Base-by-base conservation (phyloP, 2,113 vertebrate genomes). In the Notothenia coriiceps region DNA sequence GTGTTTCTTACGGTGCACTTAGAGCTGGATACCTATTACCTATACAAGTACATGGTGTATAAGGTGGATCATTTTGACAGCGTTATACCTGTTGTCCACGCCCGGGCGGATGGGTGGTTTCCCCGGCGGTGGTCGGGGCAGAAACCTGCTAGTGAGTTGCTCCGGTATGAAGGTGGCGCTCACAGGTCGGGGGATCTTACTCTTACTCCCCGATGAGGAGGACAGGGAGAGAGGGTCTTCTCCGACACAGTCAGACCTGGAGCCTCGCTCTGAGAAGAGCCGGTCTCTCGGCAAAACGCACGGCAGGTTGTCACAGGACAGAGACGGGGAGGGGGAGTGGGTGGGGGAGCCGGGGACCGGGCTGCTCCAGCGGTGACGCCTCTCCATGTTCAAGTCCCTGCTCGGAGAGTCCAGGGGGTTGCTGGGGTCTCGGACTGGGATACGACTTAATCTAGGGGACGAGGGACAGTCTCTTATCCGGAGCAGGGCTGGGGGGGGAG, bases 181-280 rank as follows among this genome's bases (percentile, higher is more conserved):
- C 47, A 99, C 95, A 5, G 97, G 98, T 77, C 98, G 96, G 46
- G 98, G 98, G 87, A 99, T 99, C 92, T 97, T 99, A 93, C 98
- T 99, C 92, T 94, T 98, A 85, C 97, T 94, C 35, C 95, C 96
- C 1, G 96, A 96, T 50, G 96, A 96, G 75, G 96, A 96, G 77
- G 97, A 96, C 72, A 98, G 89, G 74, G 95, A 97, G 22, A 94
- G 96, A 3, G 90, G 94, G 40, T 99, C 98, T 82, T 99, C 97
- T 0, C 81, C 95, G 63, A 91, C 96, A 47, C 92, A 93, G 76
- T 97, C 97, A 6, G 91, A 96, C 59, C 84, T 94, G 87, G 92
- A 97, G 73, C 91, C 94, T 93, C 96, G 96, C 72, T 98, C 97
- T 8, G 97, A 98, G 90, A 94, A 95, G 62, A 97, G 94, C 80